Conservation (phyloP, 30 jellyfish, hydroid and myxozoan genomes). For the Cassiopea xamachana region DNA sequence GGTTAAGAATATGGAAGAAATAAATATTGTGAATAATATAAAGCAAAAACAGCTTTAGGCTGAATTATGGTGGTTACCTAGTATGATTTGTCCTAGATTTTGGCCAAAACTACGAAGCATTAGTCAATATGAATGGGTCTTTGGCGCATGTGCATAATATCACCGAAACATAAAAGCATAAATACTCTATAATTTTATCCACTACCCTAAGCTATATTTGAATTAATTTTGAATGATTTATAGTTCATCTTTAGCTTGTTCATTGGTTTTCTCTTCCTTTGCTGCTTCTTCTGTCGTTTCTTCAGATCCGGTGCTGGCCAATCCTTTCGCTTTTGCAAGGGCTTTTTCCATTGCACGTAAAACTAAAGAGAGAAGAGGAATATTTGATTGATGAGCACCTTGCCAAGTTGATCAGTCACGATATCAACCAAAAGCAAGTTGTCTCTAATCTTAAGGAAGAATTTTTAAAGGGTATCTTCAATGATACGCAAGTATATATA, state of each 20-base stretch:
- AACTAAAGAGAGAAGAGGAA: slow-evolving; percentile 60
- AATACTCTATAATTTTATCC: neutral
- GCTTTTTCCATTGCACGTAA: slow-evolving; percentile 95
- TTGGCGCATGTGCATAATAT: neutral
- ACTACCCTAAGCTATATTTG: neutral
- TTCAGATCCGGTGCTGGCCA: slow-evolving; percentile 20
- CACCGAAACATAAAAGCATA: neutral
- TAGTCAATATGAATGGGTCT: neutral
- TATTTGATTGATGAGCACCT: neutral
- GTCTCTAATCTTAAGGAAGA: too few relatives aligned
- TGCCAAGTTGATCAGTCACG: too few relatives aligned
- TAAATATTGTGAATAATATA: too few relatives aligned
- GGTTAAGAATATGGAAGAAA: too few relatives aligned
- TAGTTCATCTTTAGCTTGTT: slow-evolving; percentile 58
- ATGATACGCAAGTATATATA: too few relatives aligned
- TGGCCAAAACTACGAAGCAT: neutral
- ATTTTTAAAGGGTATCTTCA: too few relatives aligned
- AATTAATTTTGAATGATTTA: slow-evolving; percentile 11
- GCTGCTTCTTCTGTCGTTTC: slow-evolving; percentile 25
- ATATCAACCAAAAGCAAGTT: too few relatives aligned
- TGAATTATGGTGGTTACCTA: too few relatives aligned
- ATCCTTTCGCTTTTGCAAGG: slow-evolving; percentile 49
- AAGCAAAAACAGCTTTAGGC: too few relatives aligned
- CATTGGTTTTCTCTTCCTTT: slow-evolving; percentile 13
- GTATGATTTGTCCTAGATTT: neutral